Evolutionary conservation across 2,797 vertebrate species (phyloP), one percentile per base, ranked within the genome.

Genomic region (Ateles fusciceps): DNA sequence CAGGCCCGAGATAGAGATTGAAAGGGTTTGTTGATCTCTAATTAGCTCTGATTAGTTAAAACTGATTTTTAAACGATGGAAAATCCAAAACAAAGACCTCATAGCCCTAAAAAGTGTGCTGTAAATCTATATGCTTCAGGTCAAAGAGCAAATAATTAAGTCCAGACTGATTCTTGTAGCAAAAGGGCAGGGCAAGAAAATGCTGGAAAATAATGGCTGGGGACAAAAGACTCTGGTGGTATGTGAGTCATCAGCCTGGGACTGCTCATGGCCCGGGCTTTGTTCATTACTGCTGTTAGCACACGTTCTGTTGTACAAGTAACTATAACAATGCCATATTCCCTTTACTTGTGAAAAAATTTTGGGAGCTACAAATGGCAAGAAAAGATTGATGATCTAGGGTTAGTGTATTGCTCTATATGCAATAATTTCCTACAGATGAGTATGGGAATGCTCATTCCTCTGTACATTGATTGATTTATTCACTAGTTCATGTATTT

Each of bases 31-130:
- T 71, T 94, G 90, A 86, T 96, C 83, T 96, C 85, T 81, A 96
- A 96, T 96, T 86, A 95, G 74, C 30, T 95, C 71, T 50, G 33
- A 80, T 93, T 96, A 96, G 89, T 79, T 95, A 91, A 97, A 80
- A 98, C 90, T 94, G 86, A 96, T 94, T 24, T 87, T 87, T 91
- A 94, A 89, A 92, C 85, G 24, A 80, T 55, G 52, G 78, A 85
- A 94, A 96, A 94, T 80, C 74, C 46, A 89, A 95, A 83, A 90
- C 28, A 86, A 97, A 95, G 46, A 97, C 85, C n/a, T 7, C 33
- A 59, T 64, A 52, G 15, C 36, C n/a, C 55, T 86, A 44, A 86
- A 95, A 96, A 83, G 72, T 75, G 48, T 91, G 42, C 48, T 92
- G 52, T 78, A 75, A 81, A 92, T 96, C 72, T 46, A 79, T 85